Evolutionary conservation across 2,888 invertebrate species (phyloP).

Genomic region (Cataglyphis cursor): DNA sequence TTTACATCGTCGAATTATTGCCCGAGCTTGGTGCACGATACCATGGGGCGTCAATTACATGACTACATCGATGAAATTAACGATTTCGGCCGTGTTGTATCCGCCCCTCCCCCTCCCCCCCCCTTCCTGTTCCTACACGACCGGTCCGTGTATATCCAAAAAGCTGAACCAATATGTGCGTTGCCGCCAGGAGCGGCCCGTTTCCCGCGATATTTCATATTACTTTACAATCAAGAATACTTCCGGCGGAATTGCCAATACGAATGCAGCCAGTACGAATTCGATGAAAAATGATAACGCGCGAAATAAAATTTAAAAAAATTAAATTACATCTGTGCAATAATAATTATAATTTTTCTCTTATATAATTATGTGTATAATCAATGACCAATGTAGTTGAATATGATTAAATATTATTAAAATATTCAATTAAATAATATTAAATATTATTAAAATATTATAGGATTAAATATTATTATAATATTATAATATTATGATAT

Average conservation of each 20-base stretch:
- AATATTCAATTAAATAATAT: too few relatives aligned
- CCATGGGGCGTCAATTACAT: constrained; percentile 66
- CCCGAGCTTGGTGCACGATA: constrained; percentile 72
- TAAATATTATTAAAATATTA: too few relatives aligned
- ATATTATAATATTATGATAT: too few relatives aligned
- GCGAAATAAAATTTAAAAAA: background rate
- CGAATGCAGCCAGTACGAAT: background rate
- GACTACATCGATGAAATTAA: constrained; percentile 73
- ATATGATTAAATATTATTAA: background rate
- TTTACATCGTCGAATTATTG: constrained; percentile 72
- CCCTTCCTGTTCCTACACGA: constrained; percentile 6
- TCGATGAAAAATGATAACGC: background rate
- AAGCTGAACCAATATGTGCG: constrained; percentile 50
- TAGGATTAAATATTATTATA: too few relatives aligned
- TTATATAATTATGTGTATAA: background rate
- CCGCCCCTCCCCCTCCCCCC: background rate
- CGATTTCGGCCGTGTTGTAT: constrained; percentile 61
- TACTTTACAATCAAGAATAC: constrained; percentile 44
- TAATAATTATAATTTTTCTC: background rate
- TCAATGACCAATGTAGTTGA: background rate
- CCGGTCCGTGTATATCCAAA: constrained; percentile 31
- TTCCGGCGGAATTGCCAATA: constrained; percentile 10
- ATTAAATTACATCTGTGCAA: background rate
- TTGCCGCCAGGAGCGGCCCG: constrained; percentile 34
- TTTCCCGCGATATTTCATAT: constrained; percentile 43